Evolutionary conservation across 2,888 invertebrate genomes (phyloP).

Genomic region (Carterocephalus palaemon): DNA sequence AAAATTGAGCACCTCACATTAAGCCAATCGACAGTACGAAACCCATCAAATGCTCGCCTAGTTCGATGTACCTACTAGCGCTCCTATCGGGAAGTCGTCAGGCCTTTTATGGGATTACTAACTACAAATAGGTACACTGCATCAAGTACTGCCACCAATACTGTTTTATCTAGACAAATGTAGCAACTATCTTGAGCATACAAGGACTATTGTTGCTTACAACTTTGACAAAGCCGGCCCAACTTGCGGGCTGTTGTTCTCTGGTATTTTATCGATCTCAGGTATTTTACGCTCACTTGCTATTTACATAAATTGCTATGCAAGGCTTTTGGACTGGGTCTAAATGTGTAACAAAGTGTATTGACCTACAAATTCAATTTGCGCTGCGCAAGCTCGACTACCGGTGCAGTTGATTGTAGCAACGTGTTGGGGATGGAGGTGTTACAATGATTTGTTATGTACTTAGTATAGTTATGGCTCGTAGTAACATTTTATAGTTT

Average conservation of each 20-base stretch:
- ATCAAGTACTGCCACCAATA: conserved; percentile 10
- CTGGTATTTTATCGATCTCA: conserved; percentile 37
- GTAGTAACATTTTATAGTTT: no score
- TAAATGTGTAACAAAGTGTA: conserved; percentile 47
- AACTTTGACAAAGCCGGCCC: neutral
- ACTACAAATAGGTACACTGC: conserved; percentile 8
- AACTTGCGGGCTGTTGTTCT: conserved; percentile 22
- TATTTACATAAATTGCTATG: conserved; percentile 47
- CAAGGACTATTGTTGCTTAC: conserved; percentile 11
- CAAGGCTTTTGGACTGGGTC: conserved; percentile 48
- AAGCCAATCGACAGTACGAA: conserved; percentile 35
- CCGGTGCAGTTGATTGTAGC: neutral
- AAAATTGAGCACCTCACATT: neutral
- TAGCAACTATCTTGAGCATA: conserved; percentile 1
- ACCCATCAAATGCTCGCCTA: conserved; percentile 35
- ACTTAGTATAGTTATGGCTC: no score
- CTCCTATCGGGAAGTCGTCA: conserved; percentile 32
- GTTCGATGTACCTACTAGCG: conserved; percentile 23
- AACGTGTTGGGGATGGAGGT: no score
- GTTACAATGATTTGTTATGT: no score
- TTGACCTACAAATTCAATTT: conserved; percentile 43
- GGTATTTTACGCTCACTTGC: conserved; percentile 36
- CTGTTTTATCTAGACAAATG: neutral
- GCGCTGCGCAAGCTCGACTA: neutral
- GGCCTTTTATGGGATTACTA: conserved; percentile 46